phyloP scores from a whole-genome alignment of 2,888 invertebrate genomes.

The Cataglyphis altisquamis region DNA sequence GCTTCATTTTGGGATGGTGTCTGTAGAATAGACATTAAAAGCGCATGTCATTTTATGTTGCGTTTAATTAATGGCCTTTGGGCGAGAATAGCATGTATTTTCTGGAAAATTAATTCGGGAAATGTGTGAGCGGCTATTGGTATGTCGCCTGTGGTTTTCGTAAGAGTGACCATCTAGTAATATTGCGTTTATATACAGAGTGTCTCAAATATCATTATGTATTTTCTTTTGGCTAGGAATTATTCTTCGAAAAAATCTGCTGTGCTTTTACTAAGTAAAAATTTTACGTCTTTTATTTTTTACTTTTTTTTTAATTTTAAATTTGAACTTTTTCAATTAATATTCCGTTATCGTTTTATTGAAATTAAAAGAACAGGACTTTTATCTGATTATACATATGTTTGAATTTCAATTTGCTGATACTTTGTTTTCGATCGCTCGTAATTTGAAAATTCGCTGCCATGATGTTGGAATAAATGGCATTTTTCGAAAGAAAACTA shows the following conservation, averaged over 20 bases:
- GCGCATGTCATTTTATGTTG: constrained; percentile 9
- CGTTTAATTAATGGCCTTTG: constrained; percentile 29
- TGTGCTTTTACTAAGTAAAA: not conserved
- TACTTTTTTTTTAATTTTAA: not conserved
- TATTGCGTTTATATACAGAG: constrained; percentile 2
- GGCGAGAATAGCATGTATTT: constrained; percentile 25
- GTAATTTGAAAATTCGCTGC: not conserved
- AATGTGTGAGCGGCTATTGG: constrained; percentile 34
- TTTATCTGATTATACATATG: not conserved
- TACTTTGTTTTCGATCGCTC: not conserved
- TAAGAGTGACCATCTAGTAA: constrained; percentile 16
- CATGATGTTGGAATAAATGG: not conserved
- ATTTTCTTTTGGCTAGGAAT: not conserved
- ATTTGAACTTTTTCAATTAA: not conserved
- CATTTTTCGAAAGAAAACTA: not conserved
- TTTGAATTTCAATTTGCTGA: not conserved
- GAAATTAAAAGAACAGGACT: not conserved
- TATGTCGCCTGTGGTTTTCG: constrained; percentile 23
- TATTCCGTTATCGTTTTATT: not conserved
- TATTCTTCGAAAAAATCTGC: not conserved
- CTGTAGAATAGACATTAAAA: not conserved
- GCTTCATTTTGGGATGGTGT: not conserved
- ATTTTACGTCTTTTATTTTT: not conserved
- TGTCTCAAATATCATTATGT: not conserved
- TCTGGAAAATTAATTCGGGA: constrained; percentile 58